A percentile compares a stretch with the other conserved stretches of the same genome.
phyloP scores from a whole-genome alignment of 2,113 vertebrate genomes.

The Vidua macroura region DNA sequence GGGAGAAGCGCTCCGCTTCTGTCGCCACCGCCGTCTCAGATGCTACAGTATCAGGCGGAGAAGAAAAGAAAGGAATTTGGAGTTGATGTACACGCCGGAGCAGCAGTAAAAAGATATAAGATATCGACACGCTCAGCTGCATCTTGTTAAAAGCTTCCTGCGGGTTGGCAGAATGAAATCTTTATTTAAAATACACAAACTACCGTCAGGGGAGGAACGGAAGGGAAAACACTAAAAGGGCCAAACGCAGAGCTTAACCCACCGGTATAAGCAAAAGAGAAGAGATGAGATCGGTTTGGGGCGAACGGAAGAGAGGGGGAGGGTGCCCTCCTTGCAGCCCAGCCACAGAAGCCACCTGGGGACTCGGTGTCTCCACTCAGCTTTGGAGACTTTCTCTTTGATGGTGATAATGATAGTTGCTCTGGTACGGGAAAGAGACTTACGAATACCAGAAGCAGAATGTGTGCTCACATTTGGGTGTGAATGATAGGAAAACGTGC shows the following conservation, averaged over 20 bases:
- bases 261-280: conserved; percentile 9
- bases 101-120: conserved; percentile 71
- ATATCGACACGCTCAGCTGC: conserved; percentile 74
- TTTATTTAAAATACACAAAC: conserved; percentile 83
- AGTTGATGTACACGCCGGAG: conserved; percentile 61
- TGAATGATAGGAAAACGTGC: neutral
- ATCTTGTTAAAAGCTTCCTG: conserved; percentile 84
- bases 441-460: neutral
- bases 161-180: conserved; percentile 81
- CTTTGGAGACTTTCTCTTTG: neutral
- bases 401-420: neutral
- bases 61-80: conserved; percentile 64
- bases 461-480: neutral
- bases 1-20: conserved; percentile 22
- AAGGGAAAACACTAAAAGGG: conserved; percentile 64
- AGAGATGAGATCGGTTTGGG: neutral
- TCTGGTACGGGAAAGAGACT: neutral
- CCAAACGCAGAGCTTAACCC: conserved; percentile 71
- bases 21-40: neutral
- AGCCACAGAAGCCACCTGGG: neutral
- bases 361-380: neutral
- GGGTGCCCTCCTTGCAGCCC: neutral
- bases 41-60: conserved; percentile 38
- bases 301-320: neutral
- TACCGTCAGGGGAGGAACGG: conserved; percentile 72